Conservation (phyloP, 2,113 vertebrate genomes). For the Ia io region DNA sequence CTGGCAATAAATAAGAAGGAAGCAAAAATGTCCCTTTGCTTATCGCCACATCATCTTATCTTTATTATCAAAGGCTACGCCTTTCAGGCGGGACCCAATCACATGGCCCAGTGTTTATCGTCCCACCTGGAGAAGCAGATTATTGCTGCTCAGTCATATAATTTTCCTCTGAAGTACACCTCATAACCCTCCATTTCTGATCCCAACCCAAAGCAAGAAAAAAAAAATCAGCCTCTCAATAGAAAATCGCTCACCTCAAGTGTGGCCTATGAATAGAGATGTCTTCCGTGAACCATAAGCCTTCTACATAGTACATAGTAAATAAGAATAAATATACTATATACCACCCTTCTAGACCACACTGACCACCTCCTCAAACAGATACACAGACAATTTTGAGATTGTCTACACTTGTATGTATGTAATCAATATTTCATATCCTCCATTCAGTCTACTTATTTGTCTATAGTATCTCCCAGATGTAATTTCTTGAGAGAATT, state of each 20-base stretch:
- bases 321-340: not conserved
- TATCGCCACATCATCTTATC: constrained; percentile 88
- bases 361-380: not conserved
- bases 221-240: not conserved
- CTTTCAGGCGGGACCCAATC: constrained; percentile 74
- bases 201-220: constrained; percentile 34
- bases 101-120: constrained; percentile 77
- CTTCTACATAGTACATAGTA: not conserved
- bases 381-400: not conserved
- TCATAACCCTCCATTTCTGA: constrained; percentile 72
- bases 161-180: constrained; percentile 71
- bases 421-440: not conserved
- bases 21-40: constrained; percentile 80
- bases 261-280: not conserved
- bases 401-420: not conserved
- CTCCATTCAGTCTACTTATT: not conserved
- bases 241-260: not conserved
- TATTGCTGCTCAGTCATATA: constrained; percentile 77
- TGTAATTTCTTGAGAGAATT: not conserved
- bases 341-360: not conserved
- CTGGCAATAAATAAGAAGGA: constrained; percentile 87
- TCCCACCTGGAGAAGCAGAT: constrained; percentile 81
- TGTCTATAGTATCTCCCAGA: not conserved
- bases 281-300: not conserved
- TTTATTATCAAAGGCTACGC: constrained; percentile 86